Conservation (phyloP, 2,113 vertebrate genomes). For the Drymodes brunneopygia region DNA sequence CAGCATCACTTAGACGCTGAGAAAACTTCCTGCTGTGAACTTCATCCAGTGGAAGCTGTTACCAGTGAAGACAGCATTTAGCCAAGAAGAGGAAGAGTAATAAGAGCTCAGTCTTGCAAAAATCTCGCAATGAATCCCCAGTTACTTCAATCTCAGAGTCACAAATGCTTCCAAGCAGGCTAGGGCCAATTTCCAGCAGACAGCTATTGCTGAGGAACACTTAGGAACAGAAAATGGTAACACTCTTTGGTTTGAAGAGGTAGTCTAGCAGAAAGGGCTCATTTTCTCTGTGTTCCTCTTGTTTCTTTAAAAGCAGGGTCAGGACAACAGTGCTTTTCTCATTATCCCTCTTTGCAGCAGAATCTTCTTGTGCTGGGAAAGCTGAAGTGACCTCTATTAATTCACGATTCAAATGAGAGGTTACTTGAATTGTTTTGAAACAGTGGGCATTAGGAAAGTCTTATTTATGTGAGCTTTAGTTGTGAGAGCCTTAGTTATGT, state of each 20-base stretch:
- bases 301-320: background rate
- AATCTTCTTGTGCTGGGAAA: background rate
- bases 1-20: background rate
- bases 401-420: background rate
- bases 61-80: background rate
- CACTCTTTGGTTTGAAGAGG: background rate
- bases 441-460: background rate
- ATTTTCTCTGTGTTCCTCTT: background rate
- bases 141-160: background rate
- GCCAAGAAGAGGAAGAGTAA: background rate
- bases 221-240: background rate
- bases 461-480: background rate
- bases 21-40: background rate
- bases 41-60: background rate
- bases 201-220: background rate
- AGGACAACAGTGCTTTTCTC: background rate
- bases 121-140: rapidly evolving
- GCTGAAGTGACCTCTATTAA: background rate
- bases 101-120: background rate
- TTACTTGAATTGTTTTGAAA: background rate
- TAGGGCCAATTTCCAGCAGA: background rate
- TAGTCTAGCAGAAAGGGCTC: background rate
- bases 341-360: background rate
- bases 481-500: background rate
- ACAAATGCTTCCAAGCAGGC: background rate